These are phyloP conservation scores for Abrostola triplasia DNA, from an alignment of 2,888 invertebrate genomes.

Conservation along the genomic window DNA sequence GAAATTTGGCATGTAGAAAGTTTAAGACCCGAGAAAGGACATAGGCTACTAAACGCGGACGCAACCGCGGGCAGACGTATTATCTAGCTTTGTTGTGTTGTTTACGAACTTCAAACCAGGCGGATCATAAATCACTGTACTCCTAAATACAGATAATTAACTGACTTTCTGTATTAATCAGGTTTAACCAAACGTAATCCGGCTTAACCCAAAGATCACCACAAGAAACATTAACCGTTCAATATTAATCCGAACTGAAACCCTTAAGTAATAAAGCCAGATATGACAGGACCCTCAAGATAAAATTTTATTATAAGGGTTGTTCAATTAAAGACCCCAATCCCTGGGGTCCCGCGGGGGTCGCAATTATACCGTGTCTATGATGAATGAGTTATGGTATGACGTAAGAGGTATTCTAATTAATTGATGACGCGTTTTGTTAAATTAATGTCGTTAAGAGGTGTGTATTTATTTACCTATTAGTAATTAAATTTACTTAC, in stretches of 20 bases:
- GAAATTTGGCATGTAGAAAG: too few relatives aligned
- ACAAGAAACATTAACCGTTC: conserved; percentile 23
- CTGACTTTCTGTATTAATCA: background rate
- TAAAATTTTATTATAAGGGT: conserved; percentile 62
- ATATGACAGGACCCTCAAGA: conserved; percentile 52
- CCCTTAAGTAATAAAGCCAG: conserved; percentile 56
- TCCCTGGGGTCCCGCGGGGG: conserved; percentile 52
- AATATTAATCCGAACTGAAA: conserved; percentile 40
- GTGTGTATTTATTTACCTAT: conserved; percentile 14
- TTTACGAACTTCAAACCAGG: too few relatives aligned
- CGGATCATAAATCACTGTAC: too few relatives aligned
- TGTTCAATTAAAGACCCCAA: conserved; percentile 51
- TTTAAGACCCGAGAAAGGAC: too few relatives aligned
- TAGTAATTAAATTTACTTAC: background rate
- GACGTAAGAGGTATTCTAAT: conserved; percentile 48
- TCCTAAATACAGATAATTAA: background rate
- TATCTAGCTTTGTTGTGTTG: too few relatives aligned
- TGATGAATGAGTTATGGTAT: conserved; percentile 50
- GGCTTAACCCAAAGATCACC: background rate
- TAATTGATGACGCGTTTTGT: conserved; percentile 53
- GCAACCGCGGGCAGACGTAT: too few relatives aligned
- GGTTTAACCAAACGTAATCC: background rate
- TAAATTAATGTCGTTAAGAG: background rate
- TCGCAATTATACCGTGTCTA: conserved; percentile 52
- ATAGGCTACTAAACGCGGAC: too few relatives aligned